Evolutionary conservation across 2,888 invertebrate species (phyloP).

Genomic region (Zaprionus bogoriensis): DNA sequence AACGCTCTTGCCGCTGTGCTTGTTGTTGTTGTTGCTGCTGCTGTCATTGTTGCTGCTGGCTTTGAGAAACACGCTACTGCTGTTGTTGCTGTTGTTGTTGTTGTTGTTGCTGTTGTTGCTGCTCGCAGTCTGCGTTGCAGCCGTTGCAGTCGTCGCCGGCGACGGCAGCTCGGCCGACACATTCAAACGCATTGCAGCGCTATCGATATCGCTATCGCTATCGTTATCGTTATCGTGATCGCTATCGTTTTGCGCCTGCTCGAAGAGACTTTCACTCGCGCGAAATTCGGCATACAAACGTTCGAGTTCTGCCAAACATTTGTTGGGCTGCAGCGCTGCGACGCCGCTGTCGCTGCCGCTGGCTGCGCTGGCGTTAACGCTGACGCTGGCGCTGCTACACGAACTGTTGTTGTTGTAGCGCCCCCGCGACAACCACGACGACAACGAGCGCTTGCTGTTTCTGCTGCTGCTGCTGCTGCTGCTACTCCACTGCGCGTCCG

Average conservation of each 20-base stretch:
- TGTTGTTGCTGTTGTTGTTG: conserved; percentile 35
- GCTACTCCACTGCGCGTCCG: conserved; percentile 24
- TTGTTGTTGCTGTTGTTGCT: conserved; percentile 31
- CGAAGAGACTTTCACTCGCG: conserved; percentile 80
- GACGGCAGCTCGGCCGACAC: conserved; percentile 70
- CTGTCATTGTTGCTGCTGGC: conserved; percentile 31
- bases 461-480: conserved; percentile 10
- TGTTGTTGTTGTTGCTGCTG: conserved; percentile 31
- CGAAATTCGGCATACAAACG: conserved; percentile 81
- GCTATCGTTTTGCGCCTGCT: conserved; percentile 40
- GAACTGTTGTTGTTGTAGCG: conserved; percentile 25
- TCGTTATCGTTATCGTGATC: conserved; percentile 35
- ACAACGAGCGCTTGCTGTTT: conserved; percentile 42
- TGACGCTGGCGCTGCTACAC: conserved; percentile 34
- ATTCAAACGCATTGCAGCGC: conserved; percentile 80
- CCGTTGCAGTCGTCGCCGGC: conserved; percentile 42
- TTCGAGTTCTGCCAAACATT: conserved; percentile 81
- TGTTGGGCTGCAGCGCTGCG: conserved; percentile 74
- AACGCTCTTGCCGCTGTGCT: conserved; percentile 46
- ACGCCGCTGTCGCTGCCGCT: conserved; percentile 25
- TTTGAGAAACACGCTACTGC: conserved; percentile 76
- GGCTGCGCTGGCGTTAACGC: conserved; percentile 24
- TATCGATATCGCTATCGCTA: conserved; percentile 26
- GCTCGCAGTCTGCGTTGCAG: conserved; percentile 50
- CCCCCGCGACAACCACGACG: conserved; percentile 46